Base-by-base conservation (phyloP, 2,888 invertebrate species). In the Monopis laevigella region DNA sequence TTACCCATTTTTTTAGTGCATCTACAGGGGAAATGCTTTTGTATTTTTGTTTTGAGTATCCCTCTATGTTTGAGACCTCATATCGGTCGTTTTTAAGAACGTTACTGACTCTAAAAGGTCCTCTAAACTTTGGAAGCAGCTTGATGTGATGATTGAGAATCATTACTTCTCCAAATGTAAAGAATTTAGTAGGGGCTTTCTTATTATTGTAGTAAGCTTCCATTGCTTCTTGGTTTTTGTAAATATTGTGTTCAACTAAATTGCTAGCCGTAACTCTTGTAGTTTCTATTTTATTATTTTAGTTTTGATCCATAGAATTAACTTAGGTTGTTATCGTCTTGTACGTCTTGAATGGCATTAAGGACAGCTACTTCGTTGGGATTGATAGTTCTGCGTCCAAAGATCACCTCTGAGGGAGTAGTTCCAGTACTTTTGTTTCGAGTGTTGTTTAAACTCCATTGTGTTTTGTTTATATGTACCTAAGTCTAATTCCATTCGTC, bases 401-500 rank as follows among this genome's bases (percentile, higher is more conserved):
- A 21, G 5, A 21, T 7, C 8, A 21, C 24, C 8, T 21, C 24
- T 21, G 24, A 5, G 5, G 24, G 24, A 5, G 24, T 21, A 21
- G 5, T 5, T 7, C 8, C 24, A 21, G 24, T 21, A 21, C 6
- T 21, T 21, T 5, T 7, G 24, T 21, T 21, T 21, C 24, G 24
- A 5, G 24, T 21, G 8, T 21, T 21, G 8, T 21, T 21, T 7
- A 21, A 8, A 7, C 6, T 8, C 24, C 24, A 21, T 8, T 21
- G 24, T 48, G 30, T 47, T 50, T 45, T 44, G 1, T 17, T 29
- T 3, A 48, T 5, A 3, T 28, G 16, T 6, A 11, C 2, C 26
- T 51, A n/a, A n/a, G n/a, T 49, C 47, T 49, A 48, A 12, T 42
- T 26, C 2, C 12, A 19, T 11, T 42, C 43, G 11, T 39, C 26